Base-by-base conservation (phyloP, 2,888 invertebrate genomes). In the Tiphia femorata region DNA sequence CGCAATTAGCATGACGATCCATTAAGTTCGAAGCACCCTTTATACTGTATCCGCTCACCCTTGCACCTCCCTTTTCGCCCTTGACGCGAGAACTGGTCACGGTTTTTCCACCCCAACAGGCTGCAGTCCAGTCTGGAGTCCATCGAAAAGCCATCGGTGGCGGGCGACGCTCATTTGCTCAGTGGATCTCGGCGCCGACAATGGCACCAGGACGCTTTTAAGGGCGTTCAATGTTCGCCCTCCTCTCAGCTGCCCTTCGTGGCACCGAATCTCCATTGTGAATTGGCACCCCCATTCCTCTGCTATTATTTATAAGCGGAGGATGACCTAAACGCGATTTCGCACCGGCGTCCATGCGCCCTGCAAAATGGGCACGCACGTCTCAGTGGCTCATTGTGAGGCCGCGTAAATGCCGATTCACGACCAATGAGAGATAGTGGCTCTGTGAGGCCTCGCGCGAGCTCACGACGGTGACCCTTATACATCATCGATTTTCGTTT, bases 271-370 rank as follows among this genome's bases (percentile, higher is more conserved):
- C 25, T 3, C 19, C 37, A 19, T 37, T 17, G 37, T 37, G 17
- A n/a, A n/a, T n/a, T n/a, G n/a, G n/a, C n/a, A 69, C 52, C 62
- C 63, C 71, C 59, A 76, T 78, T 75, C 61, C 44, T 66, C 59
- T 48, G 65, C 67, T 73, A 79, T 70, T 79, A 81, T 80, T 81
- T 81, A 81, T 80, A 76, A 80, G 58, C 71, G 51, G 55, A 72
- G 77, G 76, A 81, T 82, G 81, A 81, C 79, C 80, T n/a, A 76
- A 77, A 79, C 73, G 62, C 77, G 73, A 80, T 80, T 80, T 78
- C n/a, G 75, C 71, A 65, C 62, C 65, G 67, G 68, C 58, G 60
- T n/a, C n/a, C n/a, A n/a, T n/a, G 42, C 43, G 35, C 44, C 38
- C 25, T 49, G 38, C 56, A 41, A 48, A 48, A 61, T 50, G 43